Base-by-base conservation (phyloP, 2,888 invertebrate species). In the Andricus curvator region DNA sequence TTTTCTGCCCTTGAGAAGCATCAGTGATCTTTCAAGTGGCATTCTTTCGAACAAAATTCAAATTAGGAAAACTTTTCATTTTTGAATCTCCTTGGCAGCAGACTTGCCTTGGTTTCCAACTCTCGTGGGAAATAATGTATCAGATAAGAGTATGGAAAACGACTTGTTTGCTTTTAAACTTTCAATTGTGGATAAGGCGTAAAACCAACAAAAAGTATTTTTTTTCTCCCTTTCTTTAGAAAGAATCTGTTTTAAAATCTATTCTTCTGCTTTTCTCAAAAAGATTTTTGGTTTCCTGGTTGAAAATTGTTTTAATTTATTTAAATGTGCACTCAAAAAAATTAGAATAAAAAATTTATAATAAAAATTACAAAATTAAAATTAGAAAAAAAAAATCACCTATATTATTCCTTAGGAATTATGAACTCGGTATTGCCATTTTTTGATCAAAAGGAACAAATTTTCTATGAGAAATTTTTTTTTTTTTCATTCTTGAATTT, bases 11-110 rank as follows among this genome's bases (percentile, higher is more conserved):
- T 48, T 48, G 48, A 17, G 48, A 17, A 48, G 17, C 48, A 17
- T 17, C 48, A 20, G 44, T 67, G 41, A 44, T 37, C 13, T n/a
- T 67, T 22, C 44, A 44, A 67, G 22, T 67, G 67, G 25, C 4
- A 25, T 44, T 68, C 67, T 48, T 68, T 15, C 15, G 15, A 68
- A 22, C 17, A 17, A 68, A 68, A 68, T 68, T 68, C 44, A 68
- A 68, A 68, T 44, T 4, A 37, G n/a, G 20, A 13, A n/a, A 68
- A 68, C 67, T 68, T 68, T 37, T 37, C 15, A 13, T 13, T 22
- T 13, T 68, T 68, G 2, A 68, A 44, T 44, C 22, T 41, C 22
- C 22, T 44, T 44, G 17, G 15, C 8, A 48, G 5, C 22, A 25
- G 44, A 22, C 15, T 48, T 37, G 25, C 25, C 67, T 44, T 44